These are phyloP conservation scores for Heliothis peltigera DNA, from an alignment of 2,888 invertebrate genomes.

Conservation along the genomic window DNA sequence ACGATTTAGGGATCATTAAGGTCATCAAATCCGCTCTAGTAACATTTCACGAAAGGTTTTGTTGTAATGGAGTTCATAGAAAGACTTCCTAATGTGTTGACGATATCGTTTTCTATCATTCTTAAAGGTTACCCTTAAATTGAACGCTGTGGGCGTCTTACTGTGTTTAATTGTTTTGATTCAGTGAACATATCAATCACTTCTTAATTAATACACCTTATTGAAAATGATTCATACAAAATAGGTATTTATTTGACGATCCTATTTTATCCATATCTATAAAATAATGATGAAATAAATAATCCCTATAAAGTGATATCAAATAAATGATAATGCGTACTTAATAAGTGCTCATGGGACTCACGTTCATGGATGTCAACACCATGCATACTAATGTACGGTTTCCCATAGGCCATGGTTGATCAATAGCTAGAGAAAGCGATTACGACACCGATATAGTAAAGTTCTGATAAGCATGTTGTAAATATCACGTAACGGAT, in stretches of 20 bases:
- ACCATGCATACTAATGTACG: constrained; percentile 64
- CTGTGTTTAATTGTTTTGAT: too few species aligned
- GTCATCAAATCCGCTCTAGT: constrained; percentile 39
- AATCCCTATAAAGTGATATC: constrained; percentile 4
- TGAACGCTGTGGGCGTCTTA: too few species aligned
- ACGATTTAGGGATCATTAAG: constrained; percentile 41
- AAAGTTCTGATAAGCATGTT: constrained; percentile 44
- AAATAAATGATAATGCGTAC: constrained; percentile 28
- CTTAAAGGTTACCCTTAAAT: too few species aligned
- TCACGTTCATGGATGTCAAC: constrained; percentile 49
- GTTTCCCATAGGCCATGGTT: constrained; percentile 55
- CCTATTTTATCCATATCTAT: background rate
- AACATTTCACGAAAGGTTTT: constrained; percentile 5
- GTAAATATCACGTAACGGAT: constrained; percentile 51
- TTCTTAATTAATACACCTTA: too few species aligned
- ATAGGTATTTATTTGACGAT: too few species aligned
- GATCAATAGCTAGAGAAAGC: constrained; percentile 58
- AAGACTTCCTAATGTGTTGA: background rate
- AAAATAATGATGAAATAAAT: background rate
- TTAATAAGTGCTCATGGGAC: constrained; percentile 36
- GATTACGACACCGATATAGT: constrained; percentile 46
- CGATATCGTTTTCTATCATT: too few species aligned
- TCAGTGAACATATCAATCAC: too few species aligned
- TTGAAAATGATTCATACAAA: too few species aligned
- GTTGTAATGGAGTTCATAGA: constrained; percentile 4